A percentile compares a stretch with the other conserved stretches of the same genome.
Conservation (phyloP, 2,113 vertebrate species). For the Channa maculata region DNA sequence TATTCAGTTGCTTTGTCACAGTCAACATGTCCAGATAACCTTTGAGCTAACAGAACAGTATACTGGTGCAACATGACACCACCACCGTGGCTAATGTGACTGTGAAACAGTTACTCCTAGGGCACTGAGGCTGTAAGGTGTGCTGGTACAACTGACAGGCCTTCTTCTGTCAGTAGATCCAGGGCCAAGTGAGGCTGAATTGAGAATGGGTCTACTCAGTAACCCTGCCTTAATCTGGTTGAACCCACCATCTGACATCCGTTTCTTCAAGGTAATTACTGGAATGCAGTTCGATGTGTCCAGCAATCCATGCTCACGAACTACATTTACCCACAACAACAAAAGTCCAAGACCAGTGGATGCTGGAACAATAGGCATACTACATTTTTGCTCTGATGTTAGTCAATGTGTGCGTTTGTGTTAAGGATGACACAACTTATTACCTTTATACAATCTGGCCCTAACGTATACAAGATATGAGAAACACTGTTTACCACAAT, state of each 20-base stretch:
- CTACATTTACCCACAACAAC: slow-evolving; percentile 29
- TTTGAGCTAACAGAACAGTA: slow-evolving; percentile 61
- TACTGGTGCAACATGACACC: slow-evolving; percentile 69
- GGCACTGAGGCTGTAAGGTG: slow-evolving; percentile 26
- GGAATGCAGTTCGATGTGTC: slow-evolving; percentile 52
- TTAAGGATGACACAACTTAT: too few species aligned
- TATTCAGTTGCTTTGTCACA: slow-evolving; percentile 45
- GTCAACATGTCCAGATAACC: slow-evolving; percentile 73
- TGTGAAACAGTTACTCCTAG: slow-evolving; percentile 57
- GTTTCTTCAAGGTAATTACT: slow-evolving; percentile 58
- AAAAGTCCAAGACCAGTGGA: slow-evolving; percentile 1
- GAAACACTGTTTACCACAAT: not conserved
- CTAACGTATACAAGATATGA: too few species aligned
- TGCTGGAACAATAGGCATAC: slow-evolving; percentile 3
- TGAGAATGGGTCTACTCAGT: slow-evolving; percentile 34
- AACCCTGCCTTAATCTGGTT: slow-evolving; percentile 38
- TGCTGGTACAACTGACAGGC: slow-evolving; percentile 26
- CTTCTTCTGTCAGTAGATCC: slow-evolving; percentile 44
- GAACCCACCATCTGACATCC: slow-evolving; percentile 54
- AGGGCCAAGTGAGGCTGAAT: slow-evolving; percentile 25
- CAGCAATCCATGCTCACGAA: slow-evolving; percentile 21
- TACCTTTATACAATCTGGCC: too few species aligned
- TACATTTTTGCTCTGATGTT: too few species aligned
- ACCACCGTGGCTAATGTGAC: slow-evolving; percentile 17
- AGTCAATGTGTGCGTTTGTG: too few species aligned